Evolutionary conservation across 2,113 vertebrate species (phyloP), one percentile per base, ranked within the genome.

Genomic region (Seriola dumerili): DNA sequence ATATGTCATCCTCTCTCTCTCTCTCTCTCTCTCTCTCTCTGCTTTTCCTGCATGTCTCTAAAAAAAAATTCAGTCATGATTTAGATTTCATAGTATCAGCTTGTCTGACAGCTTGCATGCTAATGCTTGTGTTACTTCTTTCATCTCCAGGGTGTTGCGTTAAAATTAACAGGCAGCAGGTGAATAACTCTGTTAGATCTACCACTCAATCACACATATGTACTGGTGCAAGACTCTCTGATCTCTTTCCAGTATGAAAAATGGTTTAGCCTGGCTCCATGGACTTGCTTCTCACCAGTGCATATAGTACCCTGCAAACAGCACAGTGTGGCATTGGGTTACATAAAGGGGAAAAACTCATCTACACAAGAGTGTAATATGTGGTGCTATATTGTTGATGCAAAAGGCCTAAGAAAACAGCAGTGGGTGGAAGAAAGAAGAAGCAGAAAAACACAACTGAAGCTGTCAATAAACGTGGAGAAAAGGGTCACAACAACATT

Each of bases 31-130:
- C 40, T n/a, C n/a, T n/a, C n/a, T 9, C 40, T 8, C 40, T 42
- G 40, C 40, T 8, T 9, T 42, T 42, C 40, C 40, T 42, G 40
- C 3, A 6, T 42, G 40, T 42, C 8, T 9, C 40, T 36, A 3
- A 42, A 42, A 42, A 42, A 10, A 42, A 42, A 6, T 36, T 74
- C 11, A 44, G 4, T 23, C 25, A 59, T 57, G 6, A 79, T 73
- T 87, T 79, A 52, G 62, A 85, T 83, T 83, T 78, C 32, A 64
- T 21, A 4, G 32, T 48, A 72, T 76, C 78, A 82, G 89, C 69
- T 40, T 65, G 23, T 64, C 25, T 55, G 54, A 82, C 76, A 87
- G 72, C 65, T 76, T 76, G 67, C 36, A 71, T 70, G 70, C 69
- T 58, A 58, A 29, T 64, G 63, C 52, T 46, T 19, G 13, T 66